phyloP scores from a whole-genome alignment of 2,113 vertebrate genomes.

The Pica pica region DNA sequence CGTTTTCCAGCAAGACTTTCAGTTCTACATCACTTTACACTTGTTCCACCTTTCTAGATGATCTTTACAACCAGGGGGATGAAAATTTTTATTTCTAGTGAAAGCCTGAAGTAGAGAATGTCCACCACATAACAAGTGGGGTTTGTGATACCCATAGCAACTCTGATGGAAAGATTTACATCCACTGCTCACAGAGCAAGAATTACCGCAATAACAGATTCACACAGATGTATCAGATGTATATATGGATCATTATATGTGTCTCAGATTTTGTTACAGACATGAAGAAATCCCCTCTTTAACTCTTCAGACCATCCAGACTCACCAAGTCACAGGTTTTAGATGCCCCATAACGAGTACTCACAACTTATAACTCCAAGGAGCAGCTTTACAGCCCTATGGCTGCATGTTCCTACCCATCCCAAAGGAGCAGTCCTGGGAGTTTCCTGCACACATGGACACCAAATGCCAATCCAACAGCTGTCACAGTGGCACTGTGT shows the following conservation, averaged over 20 bases:
- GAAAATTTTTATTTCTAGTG: background rate
- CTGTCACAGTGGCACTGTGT: background rate
- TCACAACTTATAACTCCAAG: background rate
- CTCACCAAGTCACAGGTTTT: background rate
- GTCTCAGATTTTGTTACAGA: background rate
- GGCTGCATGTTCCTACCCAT: background rate
- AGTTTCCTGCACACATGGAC: background rate
- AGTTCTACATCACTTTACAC: background rate
- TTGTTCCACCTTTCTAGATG: background rate
- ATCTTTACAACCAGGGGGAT: background rate
- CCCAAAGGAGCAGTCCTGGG: accelerated
- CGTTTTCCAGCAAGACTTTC: background rate
- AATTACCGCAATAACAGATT: background rate
- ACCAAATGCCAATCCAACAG: background rate
- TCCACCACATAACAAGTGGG: background rate
- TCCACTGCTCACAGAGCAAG: background rate
- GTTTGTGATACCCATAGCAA: background rate
- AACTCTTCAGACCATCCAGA: background rate
- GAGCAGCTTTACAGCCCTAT: background rate
- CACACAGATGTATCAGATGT: background rate
- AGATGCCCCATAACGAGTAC: background rate
- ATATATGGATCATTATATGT: background rate
- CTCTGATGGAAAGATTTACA: background rate
- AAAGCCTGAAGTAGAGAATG: background rate
- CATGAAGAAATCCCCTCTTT: background rate